These are phyloP conservation scores for Anoplius nigerrimus DNA, from an alignment of 2,888 invertebrate species.

Conservation along the genomic window DNA sequence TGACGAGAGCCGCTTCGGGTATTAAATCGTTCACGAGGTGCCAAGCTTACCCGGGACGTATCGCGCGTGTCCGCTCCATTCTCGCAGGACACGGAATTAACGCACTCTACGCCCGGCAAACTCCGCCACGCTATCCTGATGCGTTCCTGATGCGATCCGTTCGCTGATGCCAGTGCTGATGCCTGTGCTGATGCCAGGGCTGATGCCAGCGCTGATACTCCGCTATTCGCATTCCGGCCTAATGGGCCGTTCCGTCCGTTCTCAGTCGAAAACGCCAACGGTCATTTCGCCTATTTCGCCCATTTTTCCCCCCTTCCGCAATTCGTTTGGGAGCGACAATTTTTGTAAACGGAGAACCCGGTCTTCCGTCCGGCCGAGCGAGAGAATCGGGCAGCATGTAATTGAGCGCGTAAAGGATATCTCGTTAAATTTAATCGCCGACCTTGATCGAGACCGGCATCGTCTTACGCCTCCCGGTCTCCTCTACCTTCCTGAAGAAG, in stretches of 20 bases:
- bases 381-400: no score
- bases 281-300: background rate
- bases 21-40: constrained; percentile 7
- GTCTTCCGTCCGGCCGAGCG: no score
- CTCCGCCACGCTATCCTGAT: background rate
- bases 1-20: background rate
- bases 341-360: no score
- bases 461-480: no score
- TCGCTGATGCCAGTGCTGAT: background rate
- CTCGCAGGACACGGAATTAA: background rate
- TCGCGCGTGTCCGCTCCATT: background rate
- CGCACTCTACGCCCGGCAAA: background rate
- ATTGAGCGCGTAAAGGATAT: no score
- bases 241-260: background rate
- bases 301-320: no score
- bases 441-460: no score
- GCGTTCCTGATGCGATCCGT: no score
- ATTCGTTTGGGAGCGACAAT: no score
- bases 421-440: no score
- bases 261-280: no score
- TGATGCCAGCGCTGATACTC: background rate
- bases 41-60: background rate
- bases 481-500: no score
- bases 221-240: background rate
- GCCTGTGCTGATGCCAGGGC: background rate